Evolutionary conservation across 2,888 invertebrate genomes (phyloP), one percentile per base, ranked within the genome.

Genomic region (Zele albiditarsus): DNA sequence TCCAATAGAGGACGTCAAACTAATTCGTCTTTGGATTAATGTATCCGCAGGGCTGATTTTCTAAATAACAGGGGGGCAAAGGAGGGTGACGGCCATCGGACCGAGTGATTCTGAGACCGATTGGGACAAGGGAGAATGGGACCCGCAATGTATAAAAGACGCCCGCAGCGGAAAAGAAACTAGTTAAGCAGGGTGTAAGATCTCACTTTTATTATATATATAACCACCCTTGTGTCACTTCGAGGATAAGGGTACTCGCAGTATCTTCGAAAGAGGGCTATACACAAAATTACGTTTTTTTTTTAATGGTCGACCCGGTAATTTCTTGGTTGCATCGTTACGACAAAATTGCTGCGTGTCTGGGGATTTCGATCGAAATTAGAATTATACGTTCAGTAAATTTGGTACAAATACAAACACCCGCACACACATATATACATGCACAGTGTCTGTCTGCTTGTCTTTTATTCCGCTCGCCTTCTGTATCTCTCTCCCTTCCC

Each of bases 1-100:
- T 20, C n/a, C 20, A 53, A 53, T 53, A 20, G 20, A 53, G 6
- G 23, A 53, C 53, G 23, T 80, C 79, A 85, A 85, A 86, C 86
- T 86, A 86, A 86, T 86, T 87, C 83, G 81, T 85, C 83, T 83
- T 82, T 80, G 33, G 80, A 77, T 82, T 85, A 84, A 85, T 84
- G 84, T 82, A 80, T 79, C 78, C 78, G 79, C 73, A 76, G 78
- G 79, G 80, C 77, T 81, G 81, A 84, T 81, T 82, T 79, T 77
- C 76, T 20, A 53, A 23, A 53, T 53, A 20, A 46, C 3, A 46
- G n/a, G 53, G 53, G 20, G 53, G 20, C 8, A 6, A 20, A 20
- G 23, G 20, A 53, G 53, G 20, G 53, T 8, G 53, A 53, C 20
- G 73, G 70, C 74, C 57, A 62, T 74, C 67, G 74, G 46, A 73